phyloP scores from a whole-genome alignment of 2,113 vertebrate genomes.

The Xenopus borealis region DNA sequence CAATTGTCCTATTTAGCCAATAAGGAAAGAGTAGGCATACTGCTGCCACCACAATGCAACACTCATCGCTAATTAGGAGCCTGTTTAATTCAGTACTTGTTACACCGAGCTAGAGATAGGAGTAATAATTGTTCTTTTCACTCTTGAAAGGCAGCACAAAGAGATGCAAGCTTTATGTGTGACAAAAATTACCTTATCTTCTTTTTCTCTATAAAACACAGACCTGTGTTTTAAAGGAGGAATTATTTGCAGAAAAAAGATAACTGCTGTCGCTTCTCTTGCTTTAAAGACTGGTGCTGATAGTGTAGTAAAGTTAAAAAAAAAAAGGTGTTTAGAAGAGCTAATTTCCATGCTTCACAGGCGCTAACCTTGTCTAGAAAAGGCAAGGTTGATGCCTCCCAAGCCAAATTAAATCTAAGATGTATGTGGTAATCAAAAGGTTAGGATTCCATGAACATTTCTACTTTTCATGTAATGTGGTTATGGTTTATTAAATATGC shows the following conservation, averaged over 20 bases:
- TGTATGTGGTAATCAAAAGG: slow-evolving; percentile 57
- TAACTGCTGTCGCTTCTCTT: slow-evolving; percentile 37
- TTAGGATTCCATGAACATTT: slow-evolving; percentile 62
- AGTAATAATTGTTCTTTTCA: slow-evolving; percentile 37
- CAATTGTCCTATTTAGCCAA: slow-evolving; percentile 14
- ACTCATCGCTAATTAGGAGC: slow-evolving; percentile 38
- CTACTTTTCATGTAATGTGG: slow-evolving; percentile 54
- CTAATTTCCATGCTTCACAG: slow-evolving; percentile 58
- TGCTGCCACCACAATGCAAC: slow-evolving; percentile 29
- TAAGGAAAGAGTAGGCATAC: slow-evolving; percentile 16
- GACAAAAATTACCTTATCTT: slow-evolving; percentile 23
- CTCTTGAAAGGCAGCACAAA: background rate
- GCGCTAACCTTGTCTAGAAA: slow-evolving; percentile 60
- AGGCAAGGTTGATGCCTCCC: slow-evolving; percentile 64
- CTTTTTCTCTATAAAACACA: slow-evolving; percentile 25
- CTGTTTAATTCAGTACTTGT: slow-evolving; percentile 25
- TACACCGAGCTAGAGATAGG: slow-evolving; percentile 8
- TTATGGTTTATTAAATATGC: slow-evolving; percentile 58
- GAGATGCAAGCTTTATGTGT: slow-evolving; percentile 20
- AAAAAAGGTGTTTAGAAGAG: slow-evolving; percentile 42
- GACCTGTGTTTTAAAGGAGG: slow-evolving; percentile 13
- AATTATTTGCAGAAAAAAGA: slow-evolving; percentile 44
- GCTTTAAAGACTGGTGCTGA: slow-evolving; percentile 29
- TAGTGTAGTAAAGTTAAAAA: slow-evolving; percentile 48
- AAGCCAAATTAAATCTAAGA: slow-evolving; percentile 62